Conservation (phyloP, 1,140 invertebrate genomes). For the Periplaneta americana region DNA sequence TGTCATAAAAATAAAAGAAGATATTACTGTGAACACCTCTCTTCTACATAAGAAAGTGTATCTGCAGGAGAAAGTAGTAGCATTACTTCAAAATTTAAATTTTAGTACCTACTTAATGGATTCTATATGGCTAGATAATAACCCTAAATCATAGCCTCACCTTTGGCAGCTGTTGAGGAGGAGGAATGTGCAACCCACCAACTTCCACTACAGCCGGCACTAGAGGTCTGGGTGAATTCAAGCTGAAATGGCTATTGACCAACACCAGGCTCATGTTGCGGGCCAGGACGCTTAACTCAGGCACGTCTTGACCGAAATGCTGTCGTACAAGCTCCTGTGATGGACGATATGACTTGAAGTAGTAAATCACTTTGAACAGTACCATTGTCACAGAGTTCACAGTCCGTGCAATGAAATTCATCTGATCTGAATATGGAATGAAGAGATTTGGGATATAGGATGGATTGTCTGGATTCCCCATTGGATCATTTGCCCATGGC, state of each 20-base stretch:
- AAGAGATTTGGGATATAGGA: constrained; percentile 29
- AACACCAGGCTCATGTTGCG: constrained; percentile 25
- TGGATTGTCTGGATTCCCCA: constrained; percentile 24
- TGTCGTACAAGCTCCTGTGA: background rate
- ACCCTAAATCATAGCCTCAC: no score
- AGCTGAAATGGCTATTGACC: constrained; percentile 28
- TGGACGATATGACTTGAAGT: background rate
- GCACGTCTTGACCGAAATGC: constrained; percentile 15
- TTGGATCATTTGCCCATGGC: constrained; percentile 3
- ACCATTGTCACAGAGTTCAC: constrained; percentile 28
- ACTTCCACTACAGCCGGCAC: constrained; percentile 30
- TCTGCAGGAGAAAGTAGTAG: no score
- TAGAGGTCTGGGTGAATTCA: constrained; percentile 25
- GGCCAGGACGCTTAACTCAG: constrained; percentile 20
- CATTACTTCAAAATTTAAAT: no score
- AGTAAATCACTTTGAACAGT: background rate
- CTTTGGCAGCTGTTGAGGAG: constrained; percentile 2
- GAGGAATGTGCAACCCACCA: constrained; percentile 25
- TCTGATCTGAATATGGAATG: constrained; percentile 37
- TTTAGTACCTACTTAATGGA: no score
- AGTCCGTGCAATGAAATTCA: constrained; percentile 42
- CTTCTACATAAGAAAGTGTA: no score
- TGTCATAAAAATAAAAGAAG: no score
- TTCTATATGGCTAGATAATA: no score
- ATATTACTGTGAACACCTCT: no score